These are phyloP conservation scores for Sinocyclocheilus anophthalmus DNA, from an alignment of 2,113 vertebrate species.

Conservation along the genomic window DNA sequence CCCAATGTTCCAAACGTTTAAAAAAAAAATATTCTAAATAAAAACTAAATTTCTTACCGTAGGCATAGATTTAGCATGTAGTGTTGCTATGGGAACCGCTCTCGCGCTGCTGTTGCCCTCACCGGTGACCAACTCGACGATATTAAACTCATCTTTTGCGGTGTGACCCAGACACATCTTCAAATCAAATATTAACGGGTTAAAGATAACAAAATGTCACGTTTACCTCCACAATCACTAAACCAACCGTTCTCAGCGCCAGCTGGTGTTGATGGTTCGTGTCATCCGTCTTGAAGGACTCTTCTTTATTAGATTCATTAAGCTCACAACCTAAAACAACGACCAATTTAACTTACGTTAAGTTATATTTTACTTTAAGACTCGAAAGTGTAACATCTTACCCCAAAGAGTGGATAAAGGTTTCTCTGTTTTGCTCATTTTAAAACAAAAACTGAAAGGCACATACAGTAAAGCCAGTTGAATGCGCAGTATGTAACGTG, in stretches of 20 bases:
- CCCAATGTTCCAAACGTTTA: no score
- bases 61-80: slow-evolving; percentile 74
- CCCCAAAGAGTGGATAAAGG: slow-evolving; percentile 71
- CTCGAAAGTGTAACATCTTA: slow-evolving; percentile 30
- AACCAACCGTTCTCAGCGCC: slow-evolving; percentile 71
- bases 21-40: no score
- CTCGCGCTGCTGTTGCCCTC: slow-evolving; percentile 19
- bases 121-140: slow-evolving; percentile 72
- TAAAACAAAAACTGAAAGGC: background rate
- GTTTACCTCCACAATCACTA: fast-evolving
- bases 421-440: slow-evolving; percentile 62
- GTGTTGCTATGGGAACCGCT: slow-evolving; percentile 69
- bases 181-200: background rate
- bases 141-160: slow-evolving; percentile 75
- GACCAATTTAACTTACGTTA: no score
- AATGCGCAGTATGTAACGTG: background rate
- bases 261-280: slow-evolving; percentile 71
- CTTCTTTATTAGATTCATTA: slow-evolving; percentile 59
- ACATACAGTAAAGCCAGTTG: background rate
- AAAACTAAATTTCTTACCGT: slow-evolving; percentile 66
- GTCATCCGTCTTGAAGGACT: slow-evolving; percentile 68
- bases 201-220: background rate
- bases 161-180: slow-evolving; percentile 78
- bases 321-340: slow-evolving; percentile 74
- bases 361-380: background rate